Evolutionary conservation across 92 coral and sea anemone genomes (phyloP).

Genomic region (Pocillopora grandis): DNA sequence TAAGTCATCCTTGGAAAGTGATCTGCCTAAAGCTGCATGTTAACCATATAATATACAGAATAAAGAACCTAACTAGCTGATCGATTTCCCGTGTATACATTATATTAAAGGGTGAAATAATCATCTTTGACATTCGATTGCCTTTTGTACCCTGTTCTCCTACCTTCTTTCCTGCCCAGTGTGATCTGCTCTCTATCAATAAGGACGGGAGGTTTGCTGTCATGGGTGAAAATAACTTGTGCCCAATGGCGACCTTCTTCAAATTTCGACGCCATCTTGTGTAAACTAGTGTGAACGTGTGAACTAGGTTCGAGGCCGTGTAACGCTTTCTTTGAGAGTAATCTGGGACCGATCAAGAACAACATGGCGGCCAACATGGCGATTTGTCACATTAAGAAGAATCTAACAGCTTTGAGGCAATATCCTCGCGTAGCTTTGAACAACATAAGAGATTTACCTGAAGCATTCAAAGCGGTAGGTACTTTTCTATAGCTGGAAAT

Average conservation of each 20-base stretch:
- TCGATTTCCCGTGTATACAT: no score
- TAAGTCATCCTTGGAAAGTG: no score
- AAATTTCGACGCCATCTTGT: conserved; percentile 72
- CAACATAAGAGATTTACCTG: conserved; percentile 93
- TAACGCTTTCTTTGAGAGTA: neutral
- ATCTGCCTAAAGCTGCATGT: no score
- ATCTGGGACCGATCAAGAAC: conserved; percentile 20
- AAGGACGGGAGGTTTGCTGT: conserved; percentile 69
- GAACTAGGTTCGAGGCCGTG: neutral
- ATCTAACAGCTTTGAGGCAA: conserved; percentile 79
- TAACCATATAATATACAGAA: no score
- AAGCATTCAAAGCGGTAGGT: conserved; percentile 90
- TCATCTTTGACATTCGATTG: neutral
- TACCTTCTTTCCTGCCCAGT: conserved; percentile 82
- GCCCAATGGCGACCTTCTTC: conserved; percentile 50
- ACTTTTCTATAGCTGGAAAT: neutral
- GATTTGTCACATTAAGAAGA: conserved; percentile 89
- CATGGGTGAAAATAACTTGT: conserved; percentile 74
- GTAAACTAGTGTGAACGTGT: no score
- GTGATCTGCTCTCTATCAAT: conserved; percentile 58
- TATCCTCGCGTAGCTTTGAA: conserved; percentile 94
- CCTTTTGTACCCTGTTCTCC: neutral
- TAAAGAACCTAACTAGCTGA: no score
- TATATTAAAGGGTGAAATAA: neutral
- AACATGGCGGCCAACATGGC: conserved; percentile 62